Percentiles rank a stretch among this genome's conserved stretches.
Conservation (phyloP, 2,797 vertebrate species). For the Orientallactaga sibirica region DNA sequence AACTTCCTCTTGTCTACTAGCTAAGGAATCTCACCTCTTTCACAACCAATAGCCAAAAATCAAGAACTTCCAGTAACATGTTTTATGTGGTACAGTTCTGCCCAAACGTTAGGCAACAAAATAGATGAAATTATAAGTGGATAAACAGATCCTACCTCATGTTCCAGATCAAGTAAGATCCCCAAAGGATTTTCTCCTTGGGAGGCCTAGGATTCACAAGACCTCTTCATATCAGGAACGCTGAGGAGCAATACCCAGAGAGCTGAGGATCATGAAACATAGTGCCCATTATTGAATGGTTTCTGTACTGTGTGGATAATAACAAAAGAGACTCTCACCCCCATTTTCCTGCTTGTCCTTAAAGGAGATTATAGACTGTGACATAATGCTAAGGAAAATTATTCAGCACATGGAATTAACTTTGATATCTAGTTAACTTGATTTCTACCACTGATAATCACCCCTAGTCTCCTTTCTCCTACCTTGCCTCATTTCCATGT, state of each 20-base stretch:
- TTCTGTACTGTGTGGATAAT: not conserved
- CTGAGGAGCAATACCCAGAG: not conserved
- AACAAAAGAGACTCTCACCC: not conserved
- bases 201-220: not conserved
- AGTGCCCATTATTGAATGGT: not conserved
- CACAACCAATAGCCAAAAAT: slow-evolving; percentile 23
- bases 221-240: not conserved
- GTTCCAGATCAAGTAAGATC: not conserved
- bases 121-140: not conserved
- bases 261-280: not conserved
- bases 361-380: not conserved
- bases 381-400: not conserved
- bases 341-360: not conserved
- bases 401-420: not conserved
- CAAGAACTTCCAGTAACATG: slow-evolving; percentile 69
- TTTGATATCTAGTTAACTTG: not conserved
- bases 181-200: not conserved
- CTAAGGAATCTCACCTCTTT: slow-evolving; percentile 52
- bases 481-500: not conserved
- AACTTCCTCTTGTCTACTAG: slow-evolving; percentile 23
- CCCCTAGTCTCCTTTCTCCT: not conserved
- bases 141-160: not conserved
- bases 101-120: slow-evolving; percentile 11
- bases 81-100: slow-evolving; percentile 28
- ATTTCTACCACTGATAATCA: not conserved